phyloP scores from a whole-genome alignment of 2,888 invertebrate species.

The Pyrrhosoma nymphula region DNA sequence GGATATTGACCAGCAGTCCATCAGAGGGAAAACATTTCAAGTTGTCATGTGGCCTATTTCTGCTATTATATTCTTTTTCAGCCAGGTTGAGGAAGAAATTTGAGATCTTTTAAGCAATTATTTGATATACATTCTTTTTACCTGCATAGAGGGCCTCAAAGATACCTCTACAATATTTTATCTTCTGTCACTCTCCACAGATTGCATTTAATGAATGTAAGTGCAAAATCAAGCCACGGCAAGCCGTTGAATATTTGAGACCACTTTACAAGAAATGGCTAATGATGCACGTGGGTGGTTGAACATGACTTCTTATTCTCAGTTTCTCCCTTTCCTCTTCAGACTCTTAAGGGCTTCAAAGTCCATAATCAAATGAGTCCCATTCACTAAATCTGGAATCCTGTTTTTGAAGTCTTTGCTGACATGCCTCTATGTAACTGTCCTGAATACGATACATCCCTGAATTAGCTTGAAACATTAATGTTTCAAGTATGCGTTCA shows the following conservation, averaged over 20 bases:
- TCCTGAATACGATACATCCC: constrained; percentile 96
- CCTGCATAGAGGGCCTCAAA: not conserved
- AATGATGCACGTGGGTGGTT: not conserved
- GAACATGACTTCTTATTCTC: not conserved
- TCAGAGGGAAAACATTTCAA: constrained; percentile 46
- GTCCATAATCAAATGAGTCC: constrained; percentile 88
- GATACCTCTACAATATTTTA: not conserved
- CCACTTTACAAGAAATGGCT: not conserved
- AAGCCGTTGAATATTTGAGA: not conserved
- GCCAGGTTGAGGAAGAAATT: not conserved
- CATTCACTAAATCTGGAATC: constrained; percentile 92
- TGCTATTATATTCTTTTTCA: not conserved
- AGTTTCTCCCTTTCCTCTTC: not conserved
- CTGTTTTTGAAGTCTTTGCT: constrained; percentile 91
- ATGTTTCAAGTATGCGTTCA: constrained; percentile 93
- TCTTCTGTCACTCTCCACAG: not conserved
- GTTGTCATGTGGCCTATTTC: not conserved
- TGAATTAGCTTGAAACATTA: constrained; percentile 95
- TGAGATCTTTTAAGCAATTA: constrained; percentile 38
- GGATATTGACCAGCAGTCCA: constrained; percentile 41
- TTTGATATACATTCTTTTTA: not conserved
- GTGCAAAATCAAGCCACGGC: not conserved
- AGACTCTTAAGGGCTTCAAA: constrained; percentile 77
- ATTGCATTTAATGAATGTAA: not conserved
- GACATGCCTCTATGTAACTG: constrained; percentile 91